Conservation (phyloP, 2,113 vertebrate species). For the Strigops habroptila region DNA sequence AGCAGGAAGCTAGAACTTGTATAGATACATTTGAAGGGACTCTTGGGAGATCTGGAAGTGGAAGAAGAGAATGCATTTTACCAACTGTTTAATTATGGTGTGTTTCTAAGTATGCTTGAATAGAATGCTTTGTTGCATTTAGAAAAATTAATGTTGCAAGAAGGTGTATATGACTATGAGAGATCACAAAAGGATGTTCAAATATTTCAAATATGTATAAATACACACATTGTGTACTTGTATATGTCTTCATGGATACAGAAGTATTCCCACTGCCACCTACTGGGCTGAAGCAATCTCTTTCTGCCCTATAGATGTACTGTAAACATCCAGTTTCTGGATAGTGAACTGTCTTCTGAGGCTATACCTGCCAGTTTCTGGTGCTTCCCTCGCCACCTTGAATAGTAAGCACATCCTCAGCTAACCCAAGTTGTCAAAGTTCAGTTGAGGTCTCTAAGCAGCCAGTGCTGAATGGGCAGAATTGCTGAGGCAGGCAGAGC, state of each 20-base stretch:
- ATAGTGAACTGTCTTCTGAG: background rate
- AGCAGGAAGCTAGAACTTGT: slow-evolving; percentile 69
- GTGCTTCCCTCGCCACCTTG: background rate
- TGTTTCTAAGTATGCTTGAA: slow-evolving; percentile 65
- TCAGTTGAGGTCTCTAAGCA: background rate
- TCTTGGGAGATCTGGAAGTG: slow-evolving; percentile 83
- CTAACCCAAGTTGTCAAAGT: background rate
- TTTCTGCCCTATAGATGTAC: background rate
- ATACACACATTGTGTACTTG: background rate
- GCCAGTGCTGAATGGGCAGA: background rate
- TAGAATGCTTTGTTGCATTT: slow-evolving; percentile 68
- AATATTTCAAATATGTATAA: background rate
- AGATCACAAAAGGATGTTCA: slow-evolving; percentile 54
- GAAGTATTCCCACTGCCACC: background rate
- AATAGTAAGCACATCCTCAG: background rate
- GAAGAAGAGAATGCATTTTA: slow-evolving; percentile 81
- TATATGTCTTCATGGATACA: background rate
- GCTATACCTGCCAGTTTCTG: background rate
- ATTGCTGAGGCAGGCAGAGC: background rate
- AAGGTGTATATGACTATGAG: slow-evolving; percentile 50
- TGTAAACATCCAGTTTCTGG: background rate
- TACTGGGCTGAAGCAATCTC: background rate
- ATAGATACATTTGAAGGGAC: slow-evolving; percentile 72
- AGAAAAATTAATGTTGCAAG: slow-evolving; percentile 42
- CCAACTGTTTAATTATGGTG: slow-evolving; percentile 78